phyloP scores from a whole-genome alignment of 2,888 invertebrate genomes.

The Andrena camellia region DNA sequence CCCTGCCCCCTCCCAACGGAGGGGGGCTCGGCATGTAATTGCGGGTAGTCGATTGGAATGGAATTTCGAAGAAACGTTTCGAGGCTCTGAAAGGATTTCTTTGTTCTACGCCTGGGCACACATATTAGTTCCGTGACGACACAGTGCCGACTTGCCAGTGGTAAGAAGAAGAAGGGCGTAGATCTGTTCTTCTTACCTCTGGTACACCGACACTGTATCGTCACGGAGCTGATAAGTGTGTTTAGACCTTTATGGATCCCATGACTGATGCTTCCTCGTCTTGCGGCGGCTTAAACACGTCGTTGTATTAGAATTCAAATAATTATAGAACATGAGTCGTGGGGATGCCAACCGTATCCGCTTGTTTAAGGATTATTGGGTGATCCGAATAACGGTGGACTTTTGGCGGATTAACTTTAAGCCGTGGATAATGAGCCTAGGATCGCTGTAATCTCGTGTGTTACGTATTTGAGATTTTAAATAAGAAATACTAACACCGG shows the following conservation, averaged over 20 bases:
- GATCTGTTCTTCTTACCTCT: too few relatives aligned
- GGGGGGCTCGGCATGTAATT: slow-evolving; percentile 30
- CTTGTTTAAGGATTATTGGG: background rate
- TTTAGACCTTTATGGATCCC: background rate
- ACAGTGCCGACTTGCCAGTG: too few relatives aligned
- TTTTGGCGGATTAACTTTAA: background rate
- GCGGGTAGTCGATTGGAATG: slow-evolving; percentile 56
- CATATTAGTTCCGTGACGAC: too few relatives aligned
- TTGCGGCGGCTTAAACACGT: background rate
- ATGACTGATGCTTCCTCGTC: slow-evolving; percentile 9
- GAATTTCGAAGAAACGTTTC: slow-evolving; percentile 39
- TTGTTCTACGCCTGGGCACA: background rate
- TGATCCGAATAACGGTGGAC: background rate
- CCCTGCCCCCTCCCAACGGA: background rate
- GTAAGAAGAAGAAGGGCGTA: too few relatives aligned
- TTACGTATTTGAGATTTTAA: too few relatives aligned
- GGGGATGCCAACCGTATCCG: too few relatives aligned
- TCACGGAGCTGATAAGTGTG: too few relatives aligned
- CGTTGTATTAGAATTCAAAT: background rate
- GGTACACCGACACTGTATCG: too few relatives aligned
- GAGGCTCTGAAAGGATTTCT: slow-evolving; percentile 25
- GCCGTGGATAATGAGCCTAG: too few relatives aligned
- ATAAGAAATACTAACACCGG: too few relatives aligned
- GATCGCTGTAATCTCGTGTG: too few relatives aligned
- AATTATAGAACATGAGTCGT: background rate